A percentile compares a stretch with the other conserved stretches of the same genome.
phyloP scores from a whole-genome alignment of 2,797 vertebrate species.

The Ctenochaetus hawaiiensis region DNA sequence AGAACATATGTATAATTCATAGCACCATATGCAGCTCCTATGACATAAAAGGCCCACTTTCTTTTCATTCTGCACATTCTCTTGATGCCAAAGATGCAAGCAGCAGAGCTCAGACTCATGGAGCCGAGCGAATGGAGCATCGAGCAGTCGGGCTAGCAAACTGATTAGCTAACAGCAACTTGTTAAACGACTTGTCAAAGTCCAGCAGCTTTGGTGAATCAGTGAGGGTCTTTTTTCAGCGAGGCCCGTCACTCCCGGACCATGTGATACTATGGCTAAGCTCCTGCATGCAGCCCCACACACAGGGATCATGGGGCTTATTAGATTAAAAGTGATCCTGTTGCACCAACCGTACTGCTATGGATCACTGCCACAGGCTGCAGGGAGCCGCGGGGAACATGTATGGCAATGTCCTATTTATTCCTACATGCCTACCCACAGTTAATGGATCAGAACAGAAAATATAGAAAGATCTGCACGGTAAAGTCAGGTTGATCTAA shows the following conservation, averaged over 20 bases:
- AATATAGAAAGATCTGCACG: not conserved
- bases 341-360: conserved; percentile 72
- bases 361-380: conserved; percentile 59
- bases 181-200: conserved; percentile 67
- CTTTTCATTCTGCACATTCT: conserved; percentile 55
- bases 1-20: conserved; percentile 81
- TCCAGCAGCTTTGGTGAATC: conserved; percentile 55
- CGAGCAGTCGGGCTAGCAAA: conserved; percentile 25
- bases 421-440: conserved; percentile 1
- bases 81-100: conserved; percentile 54
- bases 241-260: conserved; percentile 47
- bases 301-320: conserved; percentile 81
- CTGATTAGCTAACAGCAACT: conserved; percentile 48
- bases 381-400: conserved; percentile 26
- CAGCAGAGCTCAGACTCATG: conserved; percentile 12
- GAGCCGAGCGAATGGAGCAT: conserved; percentile 13
- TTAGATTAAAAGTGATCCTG: conserved; percentile 85
- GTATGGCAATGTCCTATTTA: conserved; percentile 14
- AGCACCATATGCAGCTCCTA: conserved; percentile 65
- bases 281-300: conserved; percentile 75
- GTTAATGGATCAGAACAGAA: not conserved
- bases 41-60: conserved; percentile 59
- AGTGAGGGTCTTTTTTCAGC: conserved; percentile 47
- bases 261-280: conserved; percentile 84
- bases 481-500: not conserved